Evolutionary conservation across 2,888 invertebrate genomes (phyloP).

Genomic region (Drosophila pseudotalamancana): DNA sequence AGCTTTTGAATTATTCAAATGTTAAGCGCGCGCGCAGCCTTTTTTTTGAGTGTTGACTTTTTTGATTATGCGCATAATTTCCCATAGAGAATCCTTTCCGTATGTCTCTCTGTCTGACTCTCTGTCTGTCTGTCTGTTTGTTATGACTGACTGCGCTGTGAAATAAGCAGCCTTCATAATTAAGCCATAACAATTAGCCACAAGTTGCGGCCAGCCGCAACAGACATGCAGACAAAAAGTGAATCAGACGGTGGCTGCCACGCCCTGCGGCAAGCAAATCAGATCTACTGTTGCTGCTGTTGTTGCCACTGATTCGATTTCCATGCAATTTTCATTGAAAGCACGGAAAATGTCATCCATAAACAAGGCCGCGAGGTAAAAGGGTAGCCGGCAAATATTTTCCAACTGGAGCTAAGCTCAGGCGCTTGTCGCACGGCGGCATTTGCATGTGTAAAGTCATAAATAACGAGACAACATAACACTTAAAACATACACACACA

Average conservation of each 20-base stretch:
- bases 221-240: too few species aligned
- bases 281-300: constrained; percentile 50
- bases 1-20: constrained; percentile 82
- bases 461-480: constrained; percentile 80
- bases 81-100: constrained; percentile 27
- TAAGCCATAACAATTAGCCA: constrained; percentile 75
- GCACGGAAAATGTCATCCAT: constrained; percentile 70
- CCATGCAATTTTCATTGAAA: constrained; percentile 79
- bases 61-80: constrained; percentile 83
- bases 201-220: constrained; percentile 22
- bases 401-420: constrained; percentile 63
- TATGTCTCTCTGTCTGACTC: constrained; percentile 11
- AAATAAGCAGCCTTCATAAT: constrained; percentile 52
- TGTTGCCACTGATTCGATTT: constrained; percentile 68
- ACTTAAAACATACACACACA: constrained; percentile 57
- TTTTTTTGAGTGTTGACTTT: constrained; percentile 76
- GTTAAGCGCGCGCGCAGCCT: constrained; percentile 60
- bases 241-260: neutral
- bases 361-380: constrained; percentile 74
- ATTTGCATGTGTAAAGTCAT: constrained; percentile 83
- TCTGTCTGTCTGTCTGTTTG: constrained; percentile 13
- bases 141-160: constrained; percentile 50
- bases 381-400: constrained; percentile 38
- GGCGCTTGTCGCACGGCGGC: constrained; percentile 70
- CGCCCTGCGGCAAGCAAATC: constrained; percentile 44